Evolutionary conservation across 2,797 vertebrate genomes (phyloP).

Genomic region (Eulemur albifrons): DNA sequence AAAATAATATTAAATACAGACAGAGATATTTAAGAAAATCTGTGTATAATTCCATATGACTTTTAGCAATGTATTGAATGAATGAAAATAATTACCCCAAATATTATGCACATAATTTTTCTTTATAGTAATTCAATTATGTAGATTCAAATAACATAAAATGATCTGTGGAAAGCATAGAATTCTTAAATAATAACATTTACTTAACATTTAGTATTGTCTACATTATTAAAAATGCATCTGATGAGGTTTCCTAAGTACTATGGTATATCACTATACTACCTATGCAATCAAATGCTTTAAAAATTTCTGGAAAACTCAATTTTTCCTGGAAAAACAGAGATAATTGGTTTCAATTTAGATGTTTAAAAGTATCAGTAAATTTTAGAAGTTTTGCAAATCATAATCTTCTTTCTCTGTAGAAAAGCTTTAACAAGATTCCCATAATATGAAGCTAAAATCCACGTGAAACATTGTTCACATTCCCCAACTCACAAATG

Average conservation of each 20-base stretch:
- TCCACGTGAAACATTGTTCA: background rate
- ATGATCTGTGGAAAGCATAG: background rate
- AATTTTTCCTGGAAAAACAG: background rate
- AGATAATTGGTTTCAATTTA: background rate
- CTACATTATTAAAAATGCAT: background rate
- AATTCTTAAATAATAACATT: background rate
- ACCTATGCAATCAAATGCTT: background rate
- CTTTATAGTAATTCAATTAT: background rate
- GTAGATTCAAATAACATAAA: background rate
- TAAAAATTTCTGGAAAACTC: background rate
- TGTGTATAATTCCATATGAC: background rate
- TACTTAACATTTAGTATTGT: background rate
- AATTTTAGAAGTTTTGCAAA: background rate
- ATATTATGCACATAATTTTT: background rate
- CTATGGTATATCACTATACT: background rate
- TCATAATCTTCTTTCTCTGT: background rate
- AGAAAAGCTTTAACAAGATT: background rate
- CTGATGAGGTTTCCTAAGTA: background rate
- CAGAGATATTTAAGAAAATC: background rate
- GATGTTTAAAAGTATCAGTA: background rate
- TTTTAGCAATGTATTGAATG: background rate
- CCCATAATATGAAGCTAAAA: background rate
- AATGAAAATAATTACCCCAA: background rate
- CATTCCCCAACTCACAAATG: background rate
- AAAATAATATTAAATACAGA: background rate